Base-by-base conservation (phyloP, 2,888 invertebrate species). In the Rhagonycha lutea region DNA sequence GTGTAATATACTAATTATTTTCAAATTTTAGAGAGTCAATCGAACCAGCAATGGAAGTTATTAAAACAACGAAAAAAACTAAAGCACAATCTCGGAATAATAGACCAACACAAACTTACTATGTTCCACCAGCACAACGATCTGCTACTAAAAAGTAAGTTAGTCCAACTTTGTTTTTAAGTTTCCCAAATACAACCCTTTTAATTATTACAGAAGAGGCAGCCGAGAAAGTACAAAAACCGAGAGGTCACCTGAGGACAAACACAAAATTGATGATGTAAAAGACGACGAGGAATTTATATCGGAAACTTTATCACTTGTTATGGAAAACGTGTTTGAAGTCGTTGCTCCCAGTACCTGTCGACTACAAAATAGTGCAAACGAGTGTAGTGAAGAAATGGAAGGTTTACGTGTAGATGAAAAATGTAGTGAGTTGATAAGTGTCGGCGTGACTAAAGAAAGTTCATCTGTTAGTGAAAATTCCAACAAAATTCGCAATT, bases 51-150 rank as follows among this genome's bases (percentile, higher is more conserved):
- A 47, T 47, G 47, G 47, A 47, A 47, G 47, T 47, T 47, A n/a
- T 28, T 61, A 73, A 62, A 70, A 29, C n/a, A 32, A 74, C 74
- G 77, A 71, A 72, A 26, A 29, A 29, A 10, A 12, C 47, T n/a
- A 47, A 47, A 47, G n/a, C n/a, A n/a, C 47, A 47, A 8, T 47
- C 14, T 73, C 60, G 72, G 12, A 69, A 69, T 76, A 79, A 68
- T 76, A 81, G 87, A 77, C 88, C 88, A 14, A 85, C 86, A 76
- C 84, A 87, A 77, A 84, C 84, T 75, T 82, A 87, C 4, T 88
- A 88, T 79, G 83, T 88, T 72, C 88, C 88, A 61, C 88, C 88
- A 70, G 87, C 87, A 26, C 86, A 86, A 82, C 82, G 87, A 78
- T 69, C 73, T n/a, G 18, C 65, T 8, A n/a, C 76, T 5, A 76